phyloP scores from a whole-genome alignment of 2,797 vertebrate genomes.

The Lutjanus campechanus region DNA sequence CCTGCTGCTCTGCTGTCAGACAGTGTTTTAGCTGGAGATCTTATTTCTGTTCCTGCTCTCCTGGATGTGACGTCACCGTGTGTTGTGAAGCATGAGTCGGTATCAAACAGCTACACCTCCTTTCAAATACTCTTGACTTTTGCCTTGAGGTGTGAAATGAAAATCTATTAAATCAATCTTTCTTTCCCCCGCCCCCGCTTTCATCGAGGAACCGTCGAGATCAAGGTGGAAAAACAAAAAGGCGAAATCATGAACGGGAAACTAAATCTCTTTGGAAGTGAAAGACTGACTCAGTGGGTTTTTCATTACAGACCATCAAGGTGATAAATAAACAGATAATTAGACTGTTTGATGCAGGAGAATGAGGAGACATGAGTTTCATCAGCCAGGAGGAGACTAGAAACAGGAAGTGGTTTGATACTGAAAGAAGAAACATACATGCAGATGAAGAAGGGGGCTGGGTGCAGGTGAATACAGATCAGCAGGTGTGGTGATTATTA shows the following conservation, averaged over 20 bases:
- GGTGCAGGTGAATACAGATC: too few species aligned
- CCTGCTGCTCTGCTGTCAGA: not conserved
- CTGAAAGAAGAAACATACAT: too few species aligned
- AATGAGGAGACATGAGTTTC: not conserved
- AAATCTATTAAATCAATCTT: conserved; percentile 1
- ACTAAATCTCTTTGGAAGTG: not conserved
- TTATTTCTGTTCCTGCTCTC: not conserved
- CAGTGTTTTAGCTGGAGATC: not conserved
- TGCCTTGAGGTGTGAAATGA: conserved; percentile 19
- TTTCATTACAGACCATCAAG: not conserved
- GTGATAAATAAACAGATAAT: not conserved
- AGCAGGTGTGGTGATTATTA: too few species aligned
- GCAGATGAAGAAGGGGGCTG: too few species aligned
- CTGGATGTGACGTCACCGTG: conserved; percentile 8
- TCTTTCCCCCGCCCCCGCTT: fast-evolving
- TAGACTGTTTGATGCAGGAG: not conserved
- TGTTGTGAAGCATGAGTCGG: not conserved
- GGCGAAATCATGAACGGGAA: not conserved
- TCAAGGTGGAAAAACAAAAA: conserved; percentile 15
- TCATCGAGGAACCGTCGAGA: not conserved
- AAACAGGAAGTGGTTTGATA: not conserved
- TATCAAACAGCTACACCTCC: conserved; percentile 10
- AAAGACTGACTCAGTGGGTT: not conserved
- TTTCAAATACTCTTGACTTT: not conserved
- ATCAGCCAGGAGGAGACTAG: not conserved